Evolutionary conservation across 2,888 invertebrate species (phyloP), one percentile per base, ranked within the genome.

Genomic region (Diloba caeruleocephala): DNA sequence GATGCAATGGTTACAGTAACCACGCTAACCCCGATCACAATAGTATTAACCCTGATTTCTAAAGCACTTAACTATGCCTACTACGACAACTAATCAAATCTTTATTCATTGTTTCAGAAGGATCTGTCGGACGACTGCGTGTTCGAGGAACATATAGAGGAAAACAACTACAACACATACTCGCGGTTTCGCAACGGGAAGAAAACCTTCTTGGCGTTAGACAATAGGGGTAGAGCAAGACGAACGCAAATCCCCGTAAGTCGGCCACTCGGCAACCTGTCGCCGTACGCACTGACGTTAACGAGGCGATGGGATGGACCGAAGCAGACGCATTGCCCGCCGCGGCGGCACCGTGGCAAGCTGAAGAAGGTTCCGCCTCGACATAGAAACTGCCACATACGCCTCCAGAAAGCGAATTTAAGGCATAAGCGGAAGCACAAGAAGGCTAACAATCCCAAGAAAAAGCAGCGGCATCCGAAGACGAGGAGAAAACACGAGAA

Each of bases 101-200:
- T 78, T 87, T 84, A n/a, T 88, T 78, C 79, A 79, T 94, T 95
- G 94, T 97, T 96, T 79, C 97, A 97, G 97, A 96, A 95, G 93
- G 96, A 96, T 89, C 97, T 96, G 94, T 96, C 96, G 84, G 96
- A 96, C 85, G 96, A 96, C 81, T 98, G 97, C 94, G 95, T 97
- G 86, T 97, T 97, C 95, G 96, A 97, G 92, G 97, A 97, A 93
- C 96, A 95, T 85, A 96, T 97, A 89, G 97, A 96, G 88, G 95
- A 96, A 88, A 96, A 97, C 89, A 96, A 97, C 87, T 97, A 97
- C 94, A 97, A 97, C 88, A 97, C 96, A 52, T 98, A 97, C 92
- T 96, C 97, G 78, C 95, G 96, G 85, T 95, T 96, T 89, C 87
- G 91, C 65, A 94, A 89, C 64, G 94, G 95, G 75, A 93, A 94